Evolutionary conservation across 2,113 vertebrate genomes (phyloP).

Genomic region (Pelvicachromis taeniatus): DNA sequence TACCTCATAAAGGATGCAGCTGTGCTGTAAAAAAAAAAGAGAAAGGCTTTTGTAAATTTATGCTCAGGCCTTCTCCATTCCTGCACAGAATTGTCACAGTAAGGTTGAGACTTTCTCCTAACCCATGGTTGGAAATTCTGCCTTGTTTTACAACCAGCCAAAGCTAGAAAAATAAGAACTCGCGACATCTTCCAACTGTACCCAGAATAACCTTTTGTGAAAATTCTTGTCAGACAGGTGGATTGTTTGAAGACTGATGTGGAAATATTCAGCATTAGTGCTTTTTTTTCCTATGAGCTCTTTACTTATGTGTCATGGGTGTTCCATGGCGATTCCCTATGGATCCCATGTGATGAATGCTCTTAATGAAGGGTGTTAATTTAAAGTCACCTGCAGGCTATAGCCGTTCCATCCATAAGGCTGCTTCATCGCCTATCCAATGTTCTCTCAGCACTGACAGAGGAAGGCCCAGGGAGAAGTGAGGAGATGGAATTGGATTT

Average conservation of each 20-base stretch:
- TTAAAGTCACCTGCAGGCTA: conserved; percentile 72
- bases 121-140: background rate
- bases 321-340: conserved; percentile 31
- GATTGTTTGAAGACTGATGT: conserved; percentile 19
- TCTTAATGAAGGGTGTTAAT: conserved; percentile 71
- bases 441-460: conserved; percentile 59
- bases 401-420: conserved; percentile 41
- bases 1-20: conserved; percentile 66
- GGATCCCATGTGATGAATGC: conserved; percentile 58
- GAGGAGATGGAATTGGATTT: conserved; percentile 73
- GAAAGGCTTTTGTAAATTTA: conserved; percentile 35
- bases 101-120: conserved; percentile 6
- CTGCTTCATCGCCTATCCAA: conserved; percentile 47
- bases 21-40: conserved; percentile 23
- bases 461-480: conserved; percentile 65
- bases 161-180: background rate
- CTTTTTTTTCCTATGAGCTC: conserved; percentile 14
- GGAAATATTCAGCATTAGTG: conserved; percentile 17
- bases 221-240: conserved; percentile 9
- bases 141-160: conserved; percentile 2
- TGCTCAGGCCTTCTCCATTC: conserved; percentile 32
- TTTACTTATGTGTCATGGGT: conserved; percentile 26
- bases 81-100: conserved; percentile 15
- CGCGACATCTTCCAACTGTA: background rate
- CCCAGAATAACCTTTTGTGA: conserved; percentile 16